Base-by-base conservation (phyloP, 2,888 invertebrate genomes). In the Aporophyla nigra region DNA sequence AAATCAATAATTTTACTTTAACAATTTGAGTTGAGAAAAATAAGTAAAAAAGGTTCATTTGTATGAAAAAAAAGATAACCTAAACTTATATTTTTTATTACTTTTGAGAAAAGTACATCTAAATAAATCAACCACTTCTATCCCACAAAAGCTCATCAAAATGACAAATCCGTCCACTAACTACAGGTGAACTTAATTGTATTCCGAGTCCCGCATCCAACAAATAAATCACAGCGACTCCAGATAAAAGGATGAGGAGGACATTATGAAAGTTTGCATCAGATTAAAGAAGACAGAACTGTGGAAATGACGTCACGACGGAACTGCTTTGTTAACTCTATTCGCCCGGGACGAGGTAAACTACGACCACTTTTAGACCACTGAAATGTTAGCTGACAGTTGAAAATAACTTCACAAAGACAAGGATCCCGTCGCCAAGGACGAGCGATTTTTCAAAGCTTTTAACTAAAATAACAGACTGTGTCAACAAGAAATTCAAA, bases 251-350 rank as follows among this genome's bases (percentile, higher is more conserved):
- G 67, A 81, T 83, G 71, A 73, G 33, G 65, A 75, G 21, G 40
- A 74, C 74, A 79, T 84, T 86, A 85, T 74, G 65, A 76, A 85
- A 86, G 85, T 85, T 87, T 85, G 80, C 76, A 86, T 85, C 80
- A 73, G 80, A 83, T 87, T 86, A 78, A 82, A 83, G 78, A 75
- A 75, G 69, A 79, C 76, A 68, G 78, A 81, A 78, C 70, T 76
- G 77, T 82, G 62, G 80, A 77, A 89, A 86, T 85, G 70, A 79
- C 75, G 82, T 83, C 76, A 79, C 54, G 33, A 56, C 70, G 74
- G 85, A 88, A 90, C 90, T 88, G 87, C 88, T 90, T 90, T 92
- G 89, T 90, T 91, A 80, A 79, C 82, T 83, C 76, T 82, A 82
- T 82, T 84, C 84, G 59, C 83, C 46, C 19, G 84, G 85, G 87